Base-by-base conservation (phyloP, 37 sponge, comb jelly and placozoan species). In the Hormiphora californensis region DNA sequence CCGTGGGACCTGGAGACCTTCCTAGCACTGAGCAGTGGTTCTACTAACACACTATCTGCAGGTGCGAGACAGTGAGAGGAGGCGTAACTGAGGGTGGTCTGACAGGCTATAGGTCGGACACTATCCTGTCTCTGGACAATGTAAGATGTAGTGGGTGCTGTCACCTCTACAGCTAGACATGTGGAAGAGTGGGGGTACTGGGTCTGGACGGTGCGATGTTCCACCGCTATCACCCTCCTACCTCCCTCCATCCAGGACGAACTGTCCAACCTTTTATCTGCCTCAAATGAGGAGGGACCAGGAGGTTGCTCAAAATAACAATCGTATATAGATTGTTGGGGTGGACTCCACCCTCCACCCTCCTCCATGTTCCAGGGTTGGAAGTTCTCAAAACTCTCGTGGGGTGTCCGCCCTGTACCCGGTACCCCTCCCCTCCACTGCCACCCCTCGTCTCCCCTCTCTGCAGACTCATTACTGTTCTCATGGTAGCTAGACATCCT, bases 381-480 rank as follows among this genome's bases (percentile, higher is more conserved):
- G 25, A 73, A 73, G 27, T 73, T 43, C 1, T 73, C 81, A 46
- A 73, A 73, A 41, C 46, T 43, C 46, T 73, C 81, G 44, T 73
- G 32, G 19, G 40, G 32, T 30, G 59, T 30, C n/a, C n/a, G n/a
- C n/a, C n/a, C n/a, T n/a, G n/a, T n/a, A n/a, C n/a, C n/a, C n/a
- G n/a, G n/a, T n/a, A n/a, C n/a, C 19, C 25, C 25, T 1, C 81
- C 23, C 25, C 35, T 73, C 81, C 81, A 73, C 81, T 73, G 81
- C 12, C 17, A 43, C 81, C 81, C 40, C 46, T 73, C 81, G 46
- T 73, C 43, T 41, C 43, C 81, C 46, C 28, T 33, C 17, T 73
- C 81, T 15, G 25, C 44, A n/a, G 81, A 73, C 81, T 73, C 81
- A 4, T 43, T 43, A 40, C 81, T 73, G 81, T 73, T n/a, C n/a